Conservation (phyloP, 2,888 invertebrate species). For the Unio delphinus region DNA sequence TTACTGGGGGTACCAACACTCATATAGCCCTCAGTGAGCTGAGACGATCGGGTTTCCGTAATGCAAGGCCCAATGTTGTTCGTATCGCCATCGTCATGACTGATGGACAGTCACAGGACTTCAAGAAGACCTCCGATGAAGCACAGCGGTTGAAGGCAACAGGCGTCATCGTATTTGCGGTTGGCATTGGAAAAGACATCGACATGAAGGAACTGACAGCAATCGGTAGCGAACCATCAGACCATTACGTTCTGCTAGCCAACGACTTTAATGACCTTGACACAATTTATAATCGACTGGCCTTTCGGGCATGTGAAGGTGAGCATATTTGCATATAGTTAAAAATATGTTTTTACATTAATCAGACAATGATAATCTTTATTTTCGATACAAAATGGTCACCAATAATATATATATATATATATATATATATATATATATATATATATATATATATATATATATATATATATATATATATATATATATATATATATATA, state of each 20-base stretch:
- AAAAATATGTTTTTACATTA: too few relatives aligned
- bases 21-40: slow-evolving; percentile 8
- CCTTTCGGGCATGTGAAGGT: slow-evolving; percentile 7
- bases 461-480: too few relatives aligned
- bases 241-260: slow-evolving; percentile 22
- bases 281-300: slow-evolving; percentile 2
- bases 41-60: not conserved
- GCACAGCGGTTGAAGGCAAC: slow-evolving; percentile 3
- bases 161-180: slow-evolving; percentile 13
- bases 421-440: too few relatives aligned
- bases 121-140: slow-evolving; percentile 5
- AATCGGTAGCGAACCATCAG: slow-evolving; percentile 34
- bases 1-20: slow-evolving; percentile 11
- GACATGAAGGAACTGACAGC: slow-evolving; percentile 27
- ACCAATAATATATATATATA: too few relatives aligned
- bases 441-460: too few relatives aligned
- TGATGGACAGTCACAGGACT: slow-evolving; percentile 13
- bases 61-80: slow-evolving; percentile 8
- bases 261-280: slow-evolving; percentile 11
- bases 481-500: too few relatives aligned
- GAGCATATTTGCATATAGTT: not conserved
- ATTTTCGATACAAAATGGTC: too few relatives aligned
- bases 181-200: slow-evolving; percentile 14
- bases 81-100: slow-evolving; percentile 15
- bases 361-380: too few relatives aligned